Conservation (phyloP, 2,888 invertebrate species). For the Serripes groenlandicus region DNA sequence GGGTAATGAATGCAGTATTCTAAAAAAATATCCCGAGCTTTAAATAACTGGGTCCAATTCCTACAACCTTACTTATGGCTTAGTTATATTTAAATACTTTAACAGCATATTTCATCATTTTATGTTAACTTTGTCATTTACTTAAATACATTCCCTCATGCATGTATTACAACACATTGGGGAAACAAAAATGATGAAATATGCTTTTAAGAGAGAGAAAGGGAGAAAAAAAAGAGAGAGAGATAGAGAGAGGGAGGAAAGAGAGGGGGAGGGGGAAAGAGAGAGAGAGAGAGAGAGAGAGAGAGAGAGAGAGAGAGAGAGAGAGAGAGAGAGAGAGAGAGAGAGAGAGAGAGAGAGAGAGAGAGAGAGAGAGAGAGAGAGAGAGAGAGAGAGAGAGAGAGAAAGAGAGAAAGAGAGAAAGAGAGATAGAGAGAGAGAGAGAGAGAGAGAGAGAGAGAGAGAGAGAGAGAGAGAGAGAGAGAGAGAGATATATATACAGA, state of each 20-base stretch:
- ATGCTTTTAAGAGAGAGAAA: no score
- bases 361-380: neutral
- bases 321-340: slow-evolving; percentile 1
- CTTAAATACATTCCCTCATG: no score
- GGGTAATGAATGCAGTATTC: no score
- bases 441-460: slow-evolving; percentile 17
- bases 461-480: slow-evolving; percentile 16
- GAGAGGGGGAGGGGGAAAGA: neutral
- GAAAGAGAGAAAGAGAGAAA: neutral
- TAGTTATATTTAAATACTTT: no score
- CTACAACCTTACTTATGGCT: no score
- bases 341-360: neutral
- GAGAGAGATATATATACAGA: slow-evolving; percentile 10
- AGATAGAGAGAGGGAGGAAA: neutral
- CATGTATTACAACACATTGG: no score
- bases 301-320: neutral
- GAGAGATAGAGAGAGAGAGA: slow-evolving; percentile 16
- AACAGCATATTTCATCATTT: no score
- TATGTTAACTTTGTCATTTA: no score
- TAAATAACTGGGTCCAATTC: no score
- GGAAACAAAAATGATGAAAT: no score
- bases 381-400: neutral
- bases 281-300: neutral
- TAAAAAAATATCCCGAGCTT: no score
- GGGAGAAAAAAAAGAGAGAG: neutral